These are phyloP conservation scores for Drosophila nigricruria DNA, from an alignment of 2,888 invertebrate genomes.

Conservation along the genomic window DNA sequence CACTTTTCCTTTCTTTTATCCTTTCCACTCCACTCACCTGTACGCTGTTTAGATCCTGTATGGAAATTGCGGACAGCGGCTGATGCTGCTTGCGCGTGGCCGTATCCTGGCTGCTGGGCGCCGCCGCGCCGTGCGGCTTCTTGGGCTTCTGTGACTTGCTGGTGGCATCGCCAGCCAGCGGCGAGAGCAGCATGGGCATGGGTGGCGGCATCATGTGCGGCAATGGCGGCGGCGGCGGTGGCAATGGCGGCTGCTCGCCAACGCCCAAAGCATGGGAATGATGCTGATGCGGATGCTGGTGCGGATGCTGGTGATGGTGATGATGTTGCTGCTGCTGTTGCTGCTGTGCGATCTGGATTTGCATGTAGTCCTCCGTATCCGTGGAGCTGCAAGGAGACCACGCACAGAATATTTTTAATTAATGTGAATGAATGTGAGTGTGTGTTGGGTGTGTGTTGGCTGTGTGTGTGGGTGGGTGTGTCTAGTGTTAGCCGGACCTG, in stretches of 20 bases:
- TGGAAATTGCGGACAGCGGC: constrained; percentile 94
- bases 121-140: constrained; percentile 63
- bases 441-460: background rate
- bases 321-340: constrained; percentile 55
- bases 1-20: too few relatives aligned
- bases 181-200: constrained; percentile 85
- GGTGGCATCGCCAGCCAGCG: constrained; percentile 77
- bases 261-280: constrained; percentile 69
- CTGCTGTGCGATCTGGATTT: constrained; percentile 87
- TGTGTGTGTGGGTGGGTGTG: background rate
- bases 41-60: constrained; percentile 94
- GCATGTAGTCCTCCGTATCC: constrained; percentile 86
- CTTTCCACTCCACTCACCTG: constrained; percentile 82
- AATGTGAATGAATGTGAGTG: background rate
- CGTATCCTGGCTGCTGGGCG: constrained; percentile 82
- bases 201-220: constrained; percentile 86
- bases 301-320: constrained; percentile 36
- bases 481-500: constrained; percentile 61
- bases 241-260: constrained; percentile 82
- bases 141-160: constrained; percentile 66
- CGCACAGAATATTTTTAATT: background rate
- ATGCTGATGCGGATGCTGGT: constrained; percentile 37
- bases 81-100: constrained; percentile 88
- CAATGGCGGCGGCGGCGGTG: constrained; percentile 86
- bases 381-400: constrained; percentile 81